These are phyloP conservation scores for Parus major DNA, from an alignment of 2,113 vertebrate species.

Conservation along the genomic window DNA sequence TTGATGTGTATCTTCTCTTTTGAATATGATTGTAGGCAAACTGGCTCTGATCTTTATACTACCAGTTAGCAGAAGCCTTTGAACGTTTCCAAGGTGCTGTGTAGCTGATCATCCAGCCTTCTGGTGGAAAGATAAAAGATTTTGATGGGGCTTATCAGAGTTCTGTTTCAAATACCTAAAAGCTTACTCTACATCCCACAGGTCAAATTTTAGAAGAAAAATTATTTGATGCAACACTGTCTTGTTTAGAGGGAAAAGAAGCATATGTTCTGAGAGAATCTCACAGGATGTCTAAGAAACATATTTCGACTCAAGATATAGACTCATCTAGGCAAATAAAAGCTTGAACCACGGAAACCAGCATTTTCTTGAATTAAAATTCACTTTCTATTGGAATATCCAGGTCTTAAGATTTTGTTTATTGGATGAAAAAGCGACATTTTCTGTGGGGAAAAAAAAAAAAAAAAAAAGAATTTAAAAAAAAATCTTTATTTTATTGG, in stretches of 20 bases:
- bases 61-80: constrained; percentile 4
- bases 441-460: not conserved
- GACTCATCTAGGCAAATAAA: not conserved
- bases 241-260: not conserved
- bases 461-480: not conserved
- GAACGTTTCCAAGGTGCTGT: not conserved
- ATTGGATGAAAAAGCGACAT: not conserved
- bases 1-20: constrained; percentile 25
- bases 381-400: not conserved
- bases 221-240: not conserved
- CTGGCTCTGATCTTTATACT: constrained; percentile 5
- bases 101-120: not conserved
- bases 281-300: not conserved
- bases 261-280: not conserved
- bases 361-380: not conserved
- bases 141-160: not conserved
- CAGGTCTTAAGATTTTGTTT: not conserved
- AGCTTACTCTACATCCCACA: not conserved
- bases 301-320: not conserved
- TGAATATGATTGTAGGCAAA: constrained; percentile 6
- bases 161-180: not conserved
- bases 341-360: not conserved
- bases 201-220: not conserved
- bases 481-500: not conserved
- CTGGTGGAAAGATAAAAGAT: not conserved